Percentiles rank a stretch among this genome's conserved stretches.
Evolutionary conservation across 2,113 vertebrate genomes (phyloP).

Genomic region (Galeopterus variegatus): DNA sequence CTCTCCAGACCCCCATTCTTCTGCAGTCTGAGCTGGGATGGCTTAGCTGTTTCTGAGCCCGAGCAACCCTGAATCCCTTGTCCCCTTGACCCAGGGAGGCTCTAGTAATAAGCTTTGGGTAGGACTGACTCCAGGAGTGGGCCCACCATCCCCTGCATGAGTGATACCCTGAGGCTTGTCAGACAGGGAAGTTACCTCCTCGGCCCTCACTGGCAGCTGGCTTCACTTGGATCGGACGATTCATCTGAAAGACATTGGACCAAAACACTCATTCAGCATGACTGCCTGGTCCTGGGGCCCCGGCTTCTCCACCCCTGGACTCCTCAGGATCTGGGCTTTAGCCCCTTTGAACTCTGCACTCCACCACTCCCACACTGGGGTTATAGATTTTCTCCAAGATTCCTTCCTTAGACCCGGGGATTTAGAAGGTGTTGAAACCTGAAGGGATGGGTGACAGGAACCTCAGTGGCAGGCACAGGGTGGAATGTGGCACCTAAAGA

Average conservation of each 20-base stretch:
- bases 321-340: neutral
- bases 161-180: constrained; percentile 5
- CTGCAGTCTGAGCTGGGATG: neutral
- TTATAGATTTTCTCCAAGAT: constrained; percentile 68
- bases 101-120: neutral
- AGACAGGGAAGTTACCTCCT: constrained; percentile 93
- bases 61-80: neutral
- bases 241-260: constrained; percentile 94
- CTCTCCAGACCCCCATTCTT: neutral
- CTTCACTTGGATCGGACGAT: constrained; percentile 99
- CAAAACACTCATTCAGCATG: constrained; percentile 40
- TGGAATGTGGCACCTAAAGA: neutral
- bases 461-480: neutral
- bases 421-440: constrained; percentile 82
- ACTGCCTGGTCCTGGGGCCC: neutral
- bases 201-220: constrained; percentile 99
- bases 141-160: neutral
- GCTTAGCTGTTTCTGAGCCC: neutral
- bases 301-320: neutral
- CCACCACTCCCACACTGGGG: neutral
- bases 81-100: neutral
- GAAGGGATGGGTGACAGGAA: neutral
- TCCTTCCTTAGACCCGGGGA: constrained; percentile 85
- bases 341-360: neutral
- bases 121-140: neutral